Evolutionary conservation across 2,888 invertebrate genomes (phyloP), one percentile per base, ranked within the genome.

Genomic region (Latheticus oryzae): DNA sequence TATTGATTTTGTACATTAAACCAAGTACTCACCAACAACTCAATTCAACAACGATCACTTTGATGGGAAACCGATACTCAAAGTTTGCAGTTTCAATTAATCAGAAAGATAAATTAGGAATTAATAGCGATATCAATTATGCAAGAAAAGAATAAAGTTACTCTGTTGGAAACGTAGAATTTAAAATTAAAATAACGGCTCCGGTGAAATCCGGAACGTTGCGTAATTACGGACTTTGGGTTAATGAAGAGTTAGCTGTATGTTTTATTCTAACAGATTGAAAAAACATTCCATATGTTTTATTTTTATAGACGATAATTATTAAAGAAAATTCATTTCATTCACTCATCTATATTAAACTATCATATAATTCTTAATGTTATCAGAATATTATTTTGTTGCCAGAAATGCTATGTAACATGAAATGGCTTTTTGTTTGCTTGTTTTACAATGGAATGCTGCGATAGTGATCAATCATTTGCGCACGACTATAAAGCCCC

Each of bases 341-440:
- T n/a, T n/a, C n/a, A n/a, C n/a, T n/a, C n/a, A n/a, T n/a, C n/a
- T n/a, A n/a, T n/a, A n/a, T n/a, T n/a, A n/a, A n/a, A n/a, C n/a
- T n/a, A n/a, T n/a, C 13, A 32, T 8, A 30, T 38, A 8, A 38
- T 21, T 21, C 5, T 11, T 1, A 28, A 42, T 26, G 42, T 2
- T 16, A 30, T 30, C 28, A 30, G 19, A 28, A 43, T 30, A 28
- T 30, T 28, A 30, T 43, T 43, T 28, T 30, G 43, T 28, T 43
- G 24, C 7, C 28, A 15, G 26, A 26, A 42, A 42, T 43, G 30
- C 30, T 43, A 30, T 43, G 30, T 43, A 43, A 43, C 43, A 43
- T 7, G 30, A 8, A 30, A 17, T 30, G 30, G 42, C 26, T 26
- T 26, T 42, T 42, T 42, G 28, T 26, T 28, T 1, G 16, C 28